These are phyloP conservation scores for Brachionus manjavacas DNA, from an alignment of 1,140 invertebrate species.

Conservation along the genomic window DNA sequence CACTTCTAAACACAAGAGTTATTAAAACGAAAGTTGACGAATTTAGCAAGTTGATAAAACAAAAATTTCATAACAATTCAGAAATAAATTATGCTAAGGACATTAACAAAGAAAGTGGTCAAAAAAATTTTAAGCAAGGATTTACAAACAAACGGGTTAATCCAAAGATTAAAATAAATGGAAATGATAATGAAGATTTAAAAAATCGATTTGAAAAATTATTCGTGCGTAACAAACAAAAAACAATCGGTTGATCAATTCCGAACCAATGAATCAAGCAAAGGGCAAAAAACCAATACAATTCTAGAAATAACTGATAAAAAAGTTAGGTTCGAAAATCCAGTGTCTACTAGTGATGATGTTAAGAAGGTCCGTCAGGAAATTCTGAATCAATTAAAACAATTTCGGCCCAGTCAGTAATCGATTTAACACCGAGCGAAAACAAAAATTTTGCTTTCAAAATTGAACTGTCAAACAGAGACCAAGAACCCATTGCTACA, in stretches of 20 bases:
- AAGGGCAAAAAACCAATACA: neutral
- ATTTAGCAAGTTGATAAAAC: conserved; percentile 10
- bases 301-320: conserved; percentile 1
- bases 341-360: neutral
- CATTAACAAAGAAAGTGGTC: neutral
- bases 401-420: conserved; percentile 3
- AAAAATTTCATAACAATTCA: neutral
- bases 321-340: neutral
- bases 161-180: neutral
- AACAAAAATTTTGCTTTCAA: conserved; percentile 19
- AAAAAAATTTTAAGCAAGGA: neutral
- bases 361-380: neutral
- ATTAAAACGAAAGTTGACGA: conserved; percentile 4
- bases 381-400: conserved; percentile 6
- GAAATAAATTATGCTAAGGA: neutral
- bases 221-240: neutral
- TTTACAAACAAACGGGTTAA: neutral
- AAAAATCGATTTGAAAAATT: conserved; percentile 9
- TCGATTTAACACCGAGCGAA: conserved; percentile 1
- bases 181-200: neutral
- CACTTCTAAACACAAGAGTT: neutral
- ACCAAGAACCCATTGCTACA: neutral
- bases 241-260: neutral
- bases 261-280: neutral
- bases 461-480: neutral